Percentiles rank a stretch among this genome's conserved stretches.
phyloP scores from a whole-genome alignment of 2,113 vertebrate genomes.

The Microcebus jonahi region DNA sequence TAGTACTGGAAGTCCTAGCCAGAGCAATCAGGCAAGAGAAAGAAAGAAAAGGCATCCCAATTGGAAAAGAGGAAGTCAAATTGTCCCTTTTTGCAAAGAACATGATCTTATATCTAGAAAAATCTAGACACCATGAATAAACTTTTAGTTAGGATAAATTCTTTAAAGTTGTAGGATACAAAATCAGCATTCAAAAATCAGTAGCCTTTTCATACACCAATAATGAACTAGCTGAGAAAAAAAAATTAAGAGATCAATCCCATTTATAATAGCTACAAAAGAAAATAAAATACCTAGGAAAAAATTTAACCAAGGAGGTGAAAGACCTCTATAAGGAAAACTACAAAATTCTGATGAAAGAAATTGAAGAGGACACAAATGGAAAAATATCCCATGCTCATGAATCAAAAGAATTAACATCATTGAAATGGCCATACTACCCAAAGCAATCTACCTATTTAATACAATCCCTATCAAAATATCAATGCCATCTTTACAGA shows the following conservation, averaged over 20 bases:
- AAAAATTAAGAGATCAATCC: neutral
- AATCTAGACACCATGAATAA: neutral
- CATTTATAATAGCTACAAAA: neutral
- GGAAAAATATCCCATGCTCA: neutral
- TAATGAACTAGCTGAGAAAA: neutral
- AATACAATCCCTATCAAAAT: neutral
- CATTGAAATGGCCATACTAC: neutral
- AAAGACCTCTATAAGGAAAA: neutral
- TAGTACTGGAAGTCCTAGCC: neutral
- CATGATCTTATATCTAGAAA: neutral
- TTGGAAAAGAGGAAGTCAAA: neutral
- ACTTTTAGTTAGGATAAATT: neutral
- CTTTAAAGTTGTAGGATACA: neutral
- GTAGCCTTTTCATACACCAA: neutral
- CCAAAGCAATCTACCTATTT: neutral
- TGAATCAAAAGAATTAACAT: neutral
- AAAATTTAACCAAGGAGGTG: neutral
- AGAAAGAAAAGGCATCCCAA: neutral
- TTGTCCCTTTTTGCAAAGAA: neutral
- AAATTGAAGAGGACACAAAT: neutral
- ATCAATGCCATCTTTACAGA: neutral
- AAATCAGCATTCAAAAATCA: neutral
- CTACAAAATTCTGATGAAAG: neutral
- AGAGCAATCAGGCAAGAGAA: neutral
- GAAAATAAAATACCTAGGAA: neutral